Conservation (phyloP, 2,797 vertebrate species). For the Rhabdophis nuchalis region DNA sequence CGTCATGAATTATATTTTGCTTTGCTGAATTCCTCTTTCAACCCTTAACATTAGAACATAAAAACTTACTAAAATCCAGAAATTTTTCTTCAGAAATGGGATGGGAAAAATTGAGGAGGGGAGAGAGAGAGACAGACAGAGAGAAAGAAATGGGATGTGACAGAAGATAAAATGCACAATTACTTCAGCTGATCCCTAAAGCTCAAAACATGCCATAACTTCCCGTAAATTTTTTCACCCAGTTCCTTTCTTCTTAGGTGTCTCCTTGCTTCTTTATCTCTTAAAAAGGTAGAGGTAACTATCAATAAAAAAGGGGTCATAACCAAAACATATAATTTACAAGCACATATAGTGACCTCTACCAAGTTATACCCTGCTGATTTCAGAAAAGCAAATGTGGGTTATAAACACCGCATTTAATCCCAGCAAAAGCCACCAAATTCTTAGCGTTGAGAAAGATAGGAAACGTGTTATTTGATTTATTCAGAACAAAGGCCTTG, state of each 20-base stretch:
- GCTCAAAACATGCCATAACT: not conserved
- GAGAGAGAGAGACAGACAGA: not conserved
- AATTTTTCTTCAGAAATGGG: not conserved
- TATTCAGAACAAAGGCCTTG: not conserved
- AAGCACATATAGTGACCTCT: not conserved
- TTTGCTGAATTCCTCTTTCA: not conserved
- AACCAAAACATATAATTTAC: not conserved
- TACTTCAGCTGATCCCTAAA: not conserved
- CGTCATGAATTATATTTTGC: not conserved
- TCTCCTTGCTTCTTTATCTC: not conserved
- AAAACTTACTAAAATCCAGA: not conserved
- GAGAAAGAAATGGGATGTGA: not conserved
- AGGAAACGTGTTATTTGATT: not conserved
- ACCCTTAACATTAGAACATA: not conserved
- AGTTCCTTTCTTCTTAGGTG: not conserved
- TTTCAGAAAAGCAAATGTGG: not conserved
- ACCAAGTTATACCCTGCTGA: not conserved
- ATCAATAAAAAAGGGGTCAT: not conserved
- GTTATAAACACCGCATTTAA: not conserved
- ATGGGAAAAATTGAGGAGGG: not conserved
- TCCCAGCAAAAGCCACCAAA: not conserved
- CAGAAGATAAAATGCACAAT: not conserved
- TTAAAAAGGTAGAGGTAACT: not conserved
- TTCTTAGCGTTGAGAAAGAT: not conserved
- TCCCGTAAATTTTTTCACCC: not conserved